These are phyloP conservation scores for Seira sanloemensis DNA, from an alignment of 2,888 invertebrate species.

Conservation along the genomic window DNA sequence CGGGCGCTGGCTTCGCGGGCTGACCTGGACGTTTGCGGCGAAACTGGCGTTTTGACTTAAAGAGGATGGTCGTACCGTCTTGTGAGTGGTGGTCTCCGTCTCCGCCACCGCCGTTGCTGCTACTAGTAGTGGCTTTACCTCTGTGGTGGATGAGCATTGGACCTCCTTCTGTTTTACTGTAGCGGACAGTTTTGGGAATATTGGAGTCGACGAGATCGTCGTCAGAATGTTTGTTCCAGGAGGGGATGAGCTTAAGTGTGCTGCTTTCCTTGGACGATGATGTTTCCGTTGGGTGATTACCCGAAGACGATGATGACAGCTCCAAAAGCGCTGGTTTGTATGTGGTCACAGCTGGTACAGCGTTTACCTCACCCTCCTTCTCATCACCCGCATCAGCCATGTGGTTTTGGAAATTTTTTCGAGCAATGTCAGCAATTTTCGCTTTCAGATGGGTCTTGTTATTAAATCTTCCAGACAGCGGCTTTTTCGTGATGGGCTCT, in stretches of 20 bases:
- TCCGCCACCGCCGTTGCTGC: no score
- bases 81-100: constrained; percentile 13
- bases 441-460: constrained; percentile 48
- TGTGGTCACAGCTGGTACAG: constrained; percentile 34
- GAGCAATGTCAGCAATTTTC: constrained; percentile 62
- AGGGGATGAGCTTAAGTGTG: constrained; percentile 12
- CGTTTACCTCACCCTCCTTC: background rate
- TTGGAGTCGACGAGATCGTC: constrained; percentile 61
- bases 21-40: constrained; percentile 63
- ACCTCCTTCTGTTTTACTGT: constrained; percentile 57
- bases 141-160: constrained; percentile 49
- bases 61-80: constrained; percentile 58
- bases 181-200: constrained; percentile 60
- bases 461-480: constrained; percentile 44
- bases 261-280: constrained; percentile 20
- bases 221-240: constrained; percentile 21
- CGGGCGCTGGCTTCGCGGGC: constrained; percentile 38
- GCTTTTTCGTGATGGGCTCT: constrained; percentile 27
- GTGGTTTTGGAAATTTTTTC: constrained; percentile 57
- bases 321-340: constrained; percentile 44
- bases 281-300: background rate
- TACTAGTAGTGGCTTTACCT: no score
- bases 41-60: constrained; percentile 65
- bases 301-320: background rate
- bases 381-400: constrained; percentile 11